Evolutionary conservation across 2,113 vertebrate genomes (phyloP), one percentile per base, ranked within the genome.

Genomic region (Coracopsis vasa): DNA sequence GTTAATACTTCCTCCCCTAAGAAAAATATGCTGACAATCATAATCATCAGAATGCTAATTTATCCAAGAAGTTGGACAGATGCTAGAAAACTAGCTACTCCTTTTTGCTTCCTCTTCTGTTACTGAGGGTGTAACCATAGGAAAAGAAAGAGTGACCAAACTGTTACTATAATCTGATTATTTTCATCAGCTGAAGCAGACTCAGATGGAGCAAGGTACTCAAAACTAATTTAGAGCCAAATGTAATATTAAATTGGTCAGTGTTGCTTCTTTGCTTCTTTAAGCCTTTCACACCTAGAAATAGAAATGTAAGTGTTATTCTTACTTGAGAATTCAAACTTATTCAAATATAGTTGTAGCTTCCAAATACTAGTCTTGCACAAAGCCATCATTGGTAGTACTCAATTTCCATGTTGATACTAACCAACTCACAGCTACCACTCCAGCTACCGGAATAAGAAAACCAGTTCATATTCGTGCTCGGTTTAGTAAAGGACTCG

Each of bases 1-100:
- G 2, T 19, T 60, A 67, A 82, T 75, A 23, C 0, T 8, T 24
- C 2, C 6, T 7, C 0, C 6, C 13, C 5, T 13, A 19, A 47
- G 41, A 47, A 33, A 1, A 58, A 27, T 50, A 8, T 60, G 31
- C 4, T 28, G 35, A 33, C 5, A 27, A 27, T 28, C 16, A 14
- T 14, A 69, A 54, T 54, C 1, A 69, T 11, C 16, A 35, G 47
- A 80, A 80, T 48, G 31, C 5, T 62, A 31, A 74, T 81, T 80
- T 47, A 47, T 83, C 73, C 41, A 88, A 60, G 5, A 78, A 50
- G 4, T 13, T 39, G 3, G 10, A 47, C 41, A 23, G 7, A 23
- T 85, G 7, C 27, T 80, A 72, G 20, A 65, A 80, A 66, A 60
- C 33, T 10, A 48, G 11, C 4, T 41, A 7, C 13, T 56, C 17